Conservation (phyloP, 2,113 vertebrate genomes). For the Hucho hucho region DNA sequence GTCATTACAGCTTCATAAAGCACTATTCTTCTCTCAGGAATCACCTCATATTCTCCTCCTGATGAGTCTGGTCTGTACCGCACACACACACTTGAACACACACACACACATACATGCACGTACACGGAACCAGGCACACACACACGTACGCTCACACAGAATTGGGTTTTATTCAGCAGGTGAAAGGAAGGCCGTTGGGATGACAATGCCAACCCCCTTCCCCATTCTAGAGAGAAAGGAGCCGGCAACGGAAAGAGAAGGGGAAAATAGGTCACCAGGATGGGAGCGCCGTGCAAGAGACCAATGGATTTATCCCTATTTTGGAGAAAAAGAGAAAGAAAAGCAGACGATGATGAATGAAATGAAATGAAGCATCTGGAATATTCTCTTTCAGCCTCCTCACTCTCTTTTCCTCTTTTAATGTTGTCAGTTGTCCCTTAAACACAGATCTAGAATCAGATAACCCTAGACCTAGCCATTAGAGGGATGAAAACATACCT, state of each 20-base stretch:
- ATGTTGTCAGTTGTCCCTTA: too few species aligned
- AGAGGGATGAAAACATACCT: too few species aligned
- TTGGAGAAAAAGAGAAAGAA: slow-evolving; percentile 33
- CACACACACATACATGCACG: neutral
- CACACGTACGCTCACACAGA: neutral
- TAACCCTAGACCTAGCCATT: too few species aligned
- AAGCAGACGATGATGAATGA: slow-evolving; percentile 62
- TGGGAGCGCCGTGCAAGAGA: slow-evolving; percentile 57
- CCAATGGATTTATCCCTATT: slow-evolving; percentile 67
- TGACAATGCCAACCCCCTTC: slow-evolving; percentile 58
- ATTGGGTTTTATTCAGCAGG: slow-evolving; percentile 50
- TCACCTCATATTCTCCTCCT: slow-evolving; percentile 47
- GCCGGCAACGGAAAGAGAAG: slow-evolving; percentile 48
- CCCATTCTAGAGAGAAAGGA: slow-evolving; percentile 40
- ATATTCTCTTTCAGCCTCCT: slow-evolving; percentile 7
- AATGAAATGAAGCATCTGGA: slow-evolving; percentile 64
- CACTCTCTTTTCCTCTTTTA: neutral
- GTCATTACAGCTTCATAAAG: slow-evolving; percentile 64
- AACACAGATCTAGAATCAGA: too few species aligned
- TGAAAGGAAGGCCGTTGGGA: slow-evolving; percentile 54
- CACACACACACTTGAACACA: slow-evolving; percentile 4
- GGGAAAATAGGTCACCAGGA: slow-evolving; percentile 71
- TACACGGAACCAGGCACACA: neutral
- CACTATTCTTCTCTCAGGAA: slow-evolving; percentile 49
- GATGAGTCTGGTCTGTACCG: slow-evolving; percentile 25